Base-by-base conservation (phyloP, 2,888 invertebrate genomes). In the Tortrix viridana region DNA sequence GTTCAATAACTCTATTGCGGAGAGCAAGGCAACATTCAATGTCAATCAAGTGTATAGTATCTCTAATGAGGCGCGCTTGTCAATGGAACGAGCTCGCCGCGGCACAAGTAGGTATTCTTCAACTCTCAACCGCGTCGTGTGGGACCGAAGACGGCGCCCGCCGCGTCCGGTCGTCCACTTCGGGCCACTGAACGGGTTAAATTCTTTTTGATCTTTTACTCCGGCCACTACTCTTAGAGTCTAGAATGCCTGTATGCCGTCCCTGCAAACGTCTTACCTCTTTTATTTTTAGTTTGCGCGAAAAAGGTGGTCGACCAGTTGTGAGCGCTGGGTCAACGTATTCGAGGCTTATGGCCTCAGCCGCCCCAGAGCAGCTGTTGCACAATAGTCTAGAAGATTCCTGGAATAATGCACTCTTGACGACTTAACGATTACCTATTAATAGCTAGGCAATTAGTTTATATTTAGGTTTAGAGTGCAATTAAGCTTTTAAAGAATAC, bases 371-470 rank as follows among this genome's bases (percentile, higher is more conserved):
- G 88, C 89, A 88, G 87, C 83, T 89, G 89, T 89, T 89, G 89
- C 88, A 89, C 90, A 90, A 90, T 88, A 88, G 84, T 81, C 77
- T 74, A 83, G 82, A 86, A 80, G 66, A 85, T 88, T 86, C 80
- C 84, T 79, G 62, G 65, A 65, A 65, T 64, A 60, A 61, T 49
- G 26, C 32, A 46, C 49, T 54, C 18, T 32, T 22, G 14, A n/a
- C 23, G 32, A 43, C 43, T 26, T 48, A 49, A 47, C 52, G 58
- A 58, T 47, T 43, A 48, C 26, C 37, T 63, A 57, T 53, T 53
- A 43, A 48, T 58, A 53, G 16, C 43, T 41, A 52, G 22, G 14
- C 14, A 41, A 22, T 32, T 41, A 14, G 48, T 46, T 56, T 62
- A 53, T 23, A n/a, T 18, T 19, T 49, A 44, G 22, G 38, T 48